These are phyloP conservation scores for Menura novaehollandiae DNA, from an alignment of 2,113 vertebrate species.

Conservation along the genomic window DNA sequence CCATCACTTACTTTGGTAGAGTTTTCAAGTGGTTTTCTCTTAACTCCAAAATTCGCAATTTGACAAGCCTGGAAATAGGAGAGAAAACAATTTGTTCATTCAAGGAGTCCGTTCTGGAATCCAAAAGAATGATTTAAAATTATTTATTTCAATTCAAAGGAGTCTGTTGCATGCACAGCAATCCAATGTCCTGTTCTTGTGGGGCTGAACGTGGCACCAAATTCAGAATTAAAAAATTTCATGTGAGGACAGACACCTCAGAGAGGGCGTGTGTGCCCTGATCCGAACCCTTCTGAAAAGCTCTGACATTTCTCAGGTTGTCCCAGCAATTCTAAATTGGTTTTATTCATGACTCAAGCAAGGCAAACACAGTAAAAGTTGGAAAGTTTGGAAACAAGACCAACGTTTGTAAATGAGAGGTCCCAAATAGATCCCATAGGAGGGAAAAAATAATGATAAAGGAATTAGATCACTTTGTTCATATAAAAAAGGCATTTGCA, in stretches of 20 bases:
- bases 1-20: constrained; percentile 94
- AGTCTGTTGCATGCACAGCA: fast-evolving
- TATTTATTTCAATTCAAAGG: not conserved
- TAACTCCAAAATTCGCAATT: constrained; percentile 97
- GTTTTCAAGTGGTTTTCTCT: constrained; percentile 99
- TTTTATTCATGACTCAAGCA: not conserved
- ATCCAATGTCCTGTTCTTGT: fast-evolving
- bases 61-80: constrained; percentile 83
- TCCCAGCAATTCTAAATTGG: not conserved
- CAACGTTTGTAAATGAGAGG: not conserved
- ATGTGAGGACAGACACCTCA: not conserved
- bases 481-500: not conserved
- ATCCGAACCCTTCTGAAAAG: not conserved
- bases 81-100: not conserved
- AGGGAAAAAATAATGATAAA: no score
- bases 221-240: not conserved
- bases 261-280: not conserved
- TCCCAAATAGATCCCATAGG: fast-evolving
- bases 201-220: not conserved
- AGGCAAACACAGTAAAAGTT: not conserved
- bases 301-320: not conserved
- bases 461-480: fast-evolving
- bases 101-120: not conserved
- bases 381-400: not conserved
- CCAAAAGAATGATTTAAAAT: not conserved